Conservation (phyloP, 2,888 invertebrate genomes). For the Pheosia tremula region DNA sequence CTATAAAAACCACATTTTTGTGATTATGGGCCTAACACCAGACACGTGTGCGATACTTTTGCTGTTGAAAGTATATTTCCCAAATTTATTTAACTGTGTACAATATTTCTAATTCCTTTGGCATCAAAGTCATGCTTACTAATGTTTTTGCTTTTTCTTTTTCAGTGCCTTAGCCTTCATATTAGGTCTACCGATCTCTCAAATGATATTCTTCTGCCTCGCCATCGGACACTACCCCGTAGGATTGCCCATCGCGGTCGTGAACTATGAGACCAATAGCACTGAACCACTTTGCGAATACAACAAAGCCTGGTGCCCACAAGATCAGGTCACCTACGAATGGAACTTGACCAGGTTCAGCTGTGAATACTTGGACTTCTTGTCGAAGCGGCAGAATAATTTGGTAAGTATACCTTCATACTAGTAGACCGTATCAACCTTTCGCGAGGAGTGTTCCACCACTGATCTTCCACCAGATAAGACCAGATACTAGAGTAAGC, state of each 20-base stretch:
- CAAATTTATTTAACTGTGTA: too few species aligned
- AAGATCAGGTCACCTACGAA: constrained; percentile 62
- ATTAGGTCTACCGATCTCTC: constrained; percentile 92
- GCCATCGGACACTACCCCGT: constrained; percentile 95
- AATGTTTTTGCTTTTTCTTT: constrained; percentile 4
- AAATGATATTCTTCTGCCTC: constrained; percentile 94
- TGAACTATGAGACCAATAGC: constrained; percentile 89
- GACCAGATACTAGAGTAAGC: too few species aligned
- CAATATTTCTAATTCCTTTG: too few species aligned
- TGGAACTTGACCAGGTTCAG: constrained; percentile 87
- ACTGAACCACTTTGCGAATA: constrained; percentile 75
- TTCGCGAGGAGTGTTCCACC: too few species aligned
- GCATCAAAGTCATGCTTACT: too few species aligned
- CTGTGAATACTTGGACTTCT: constrained; percentile 90
- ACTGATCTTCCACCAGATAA: too few species aligned
- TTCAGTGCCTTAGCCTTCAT: constrained; percentile 92
- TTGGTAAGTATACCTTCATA: constrained; percentile 80
- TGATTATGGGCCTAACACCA: too few species aligned
- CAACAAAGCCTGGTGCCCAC: constrained; percentile 65
- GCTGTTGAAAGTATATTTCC: too few species aligned
- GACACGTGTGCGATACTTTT: too few species aligned
- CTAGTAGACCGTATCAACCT: too few species aligned
- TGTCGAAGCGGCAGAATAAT: constrained; percentile 87
- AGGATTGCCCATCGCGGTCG: constrained; percentile 90
- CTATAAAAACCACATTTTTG: too few species aligned